Percentiles rank a stretch among this genome's conserved stretches.
These are phyloP conservation scores for Agrypnia vestita DNA, from an alignment of 1,140 invertebrate species.

Conservation along the genomic window DNA sequence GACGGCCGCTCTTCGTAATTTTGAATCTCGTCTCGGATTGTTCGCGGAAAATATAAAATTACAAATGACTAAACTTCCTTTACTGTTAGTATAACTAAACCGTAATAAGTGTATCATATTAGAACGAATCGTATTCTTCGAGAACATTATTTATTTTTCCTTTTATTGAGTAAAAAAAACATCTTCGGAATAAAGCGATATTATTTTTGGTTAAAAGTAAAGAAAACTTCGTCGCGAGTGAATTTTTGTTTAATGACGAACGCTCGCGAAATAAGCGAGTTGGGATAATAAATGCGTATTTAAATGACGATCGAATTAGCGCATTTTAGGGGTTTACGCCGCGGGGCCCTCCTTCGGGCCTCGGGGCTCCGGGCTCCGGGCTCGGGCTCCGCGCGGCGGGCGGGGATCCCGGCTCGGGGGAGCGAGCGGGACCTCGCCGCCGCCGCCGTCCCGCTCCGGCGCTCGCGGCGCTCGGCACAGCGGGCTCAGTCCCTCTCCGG, in stretches of 20 bases:
- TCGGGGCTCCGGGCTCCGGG: constrained; percentile 39
- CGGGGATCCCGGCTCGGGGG: constrained; percentile 61
- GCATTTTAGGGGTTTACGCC: background rate
- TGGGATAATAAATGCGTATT: no score
- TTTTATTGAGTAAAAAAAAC: no score
- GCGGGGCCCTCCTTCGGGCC: background rate
- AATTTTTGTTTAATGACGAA: background rate
- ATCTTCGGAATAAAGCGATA: no score
- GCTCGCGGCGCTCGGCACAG: background rate
- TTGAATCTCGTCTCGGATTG: no score
- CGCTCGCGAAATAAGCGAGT: background rate
- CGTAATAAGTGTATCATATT: no score
- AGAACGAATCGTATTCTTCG: no score
- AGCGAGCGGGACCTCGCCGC: constrained; percentile 48
- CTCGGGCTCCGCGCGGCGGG: constrained; percentile 63
- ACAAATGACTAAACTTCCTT: no score
- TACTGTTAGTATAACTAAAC: no score
- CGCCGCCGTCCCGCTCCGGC: background rate
- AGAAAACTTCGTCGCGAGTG: background rate
- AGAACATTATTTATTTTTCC: no score
- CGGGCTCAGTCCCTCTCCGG: constrained; percentile 59
- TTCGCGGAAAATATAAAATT: no score
- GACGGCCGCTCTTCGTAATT: no score
- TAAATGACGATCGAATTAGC: background rate
- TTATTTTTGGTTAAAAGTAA: background rate